Base-by-base conservation (phyloP, 1,140 invertebrate genomes). In the Theocolax elegans region DNA sequence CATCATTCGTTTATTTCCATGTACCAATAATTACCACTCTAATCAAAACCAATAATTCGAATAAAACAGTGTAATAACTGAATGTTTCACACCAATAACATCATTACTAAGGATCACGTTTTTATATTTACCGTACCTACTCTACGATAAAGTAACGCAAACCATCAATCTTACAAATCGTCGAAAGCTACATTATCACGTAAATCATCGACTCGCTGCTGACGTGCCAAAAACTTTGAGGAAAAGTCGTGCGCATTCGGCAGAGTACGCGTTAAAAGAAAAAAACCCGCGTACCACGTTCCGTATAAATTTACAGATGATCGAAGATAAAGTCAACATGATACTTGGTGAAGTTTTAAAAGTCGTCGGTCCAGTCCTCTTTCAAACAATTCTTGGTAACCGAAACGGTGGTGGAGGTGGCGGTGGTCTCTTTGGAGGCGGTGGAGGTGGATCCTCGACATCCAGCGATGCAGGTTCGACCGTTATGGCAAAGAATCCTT, bases 271-370 rank as follows among this genome's bases (percentile, higher is more conserved):
- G n/a, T 27, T 17, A 51, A 51, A 51, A 19, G 17, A 35, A 54
- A 25, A 54, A 35, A 54, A 29, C 27, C 35, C 35, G 42, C 42
- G n/a, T 13, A n/a, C n/a, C 29, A 56, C n/a, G n/a, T n/a, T n/a
- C n/a, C n/a, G n/a, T n/a, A n/a, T n/a, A n/a, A n/a, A 72, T 84
- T 87, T 89, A 90, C 92, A 93, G 92, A 91, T 92, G 86, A 88
- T 93, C 86, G 91, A 93, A 88, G 86, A 90, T 81, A 92, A 91
- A 85, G 90, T 92, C 81, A 92, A 92, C 86, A 83, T 88, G 81
- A 88, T 93, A 79, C 89, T 90, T 71, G 87, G 89, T 76, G 87
- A 89, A 78, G 77, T 93, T 74, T 87, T 93, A 80, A 88, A 89
- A 74, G 84, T 89, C 27, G 85, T 93, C 76, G 92, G 92, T 12